These are phyloP conservation scores for Channa striata DNA, from an alignment of 2,797 vertebrate genomes.

Conservation along the genomic window DNA sequence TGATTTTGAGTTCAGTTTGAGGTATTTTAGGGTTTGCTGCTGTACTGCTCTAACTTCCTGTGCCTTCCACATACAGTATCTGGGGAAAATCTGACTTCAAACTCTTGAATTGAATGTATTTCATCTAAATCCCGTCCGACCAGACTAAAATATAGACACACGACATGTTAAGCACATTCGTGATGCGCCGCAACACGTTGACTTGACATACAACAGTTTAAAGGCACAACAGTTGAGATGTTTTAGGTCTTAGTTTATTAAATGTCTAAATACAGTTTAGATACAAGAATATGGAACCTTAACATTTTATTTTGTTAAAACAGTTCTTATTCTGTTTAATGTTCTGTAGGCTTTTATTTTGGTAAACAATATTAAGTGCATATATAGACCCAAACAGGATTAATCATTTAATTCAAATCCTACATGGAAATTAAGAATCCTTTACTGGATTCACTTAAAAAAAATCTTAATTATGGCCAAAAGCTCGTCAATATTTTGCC, in stretches of 20 bases:
- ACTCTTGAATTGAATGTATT: background rate
- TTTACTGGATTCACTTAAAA: too few species aligned
- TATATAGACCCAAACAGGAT: background rate
- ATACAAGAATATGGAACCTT: background rate
- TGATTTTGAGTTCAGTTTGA: slow-evolving; percentile 16
- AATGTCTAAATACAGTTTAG: background rate
- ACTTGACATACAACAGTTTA: background rate
- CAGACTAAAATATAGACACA: background rate
- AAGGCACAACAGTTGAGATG: background rate
- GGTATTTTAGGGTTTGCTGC: slow-evolving; percentile 35
- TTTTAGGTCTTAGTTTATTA: background rate
- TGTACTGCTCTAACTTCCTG: slow-evolving; percentile 1
- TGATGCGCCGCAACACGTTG: background rate
- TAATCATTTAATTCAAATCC: background rate
- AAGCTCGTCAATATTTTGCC: background rate
- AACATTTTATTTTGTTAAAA: background rate
- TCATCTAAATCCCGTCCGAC: background rate
- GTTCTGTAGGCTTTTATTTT: slow-evolving; percentile 26
- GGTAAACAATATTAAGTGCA: background rate
- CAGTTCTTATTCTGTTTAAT: slow-evolving; percentile 1
- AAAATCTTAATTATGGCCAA: background rate
- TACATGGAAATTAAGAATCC: too few species aligned
- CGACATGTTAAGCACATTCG: background rate
- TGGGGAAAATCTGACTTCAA: background rate
- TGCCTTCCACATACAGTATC: background rate